These are phyloP conservation scores for Littorina saxatilis DNA, from an alignment of 1,140 invertebrate species.

Conservation along the genomic window DNA sequence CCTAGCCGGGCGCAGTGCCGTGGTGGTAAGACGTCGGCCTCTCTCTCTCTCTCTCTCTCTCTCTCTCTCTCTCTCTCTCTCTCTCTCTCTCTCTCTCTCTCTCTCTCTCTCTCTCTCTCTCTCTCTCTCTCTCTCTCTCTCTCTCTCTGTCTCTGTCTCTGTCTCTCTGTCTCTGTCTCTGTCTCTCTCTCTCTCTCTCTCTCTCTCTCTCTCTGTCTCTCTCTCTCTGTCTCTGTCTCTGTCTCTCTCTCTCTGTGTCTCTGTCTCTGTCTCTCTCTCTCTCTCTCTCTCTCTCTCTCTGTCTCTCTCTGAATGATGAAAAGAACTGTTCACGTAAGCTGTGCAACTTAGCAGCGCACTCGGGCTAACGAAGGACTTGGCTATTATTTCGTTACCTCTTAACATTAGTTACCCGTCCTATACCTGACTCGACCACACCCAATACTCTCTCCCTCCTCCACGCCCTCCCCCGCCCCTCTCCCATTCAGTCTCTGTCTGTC, in stretches of 20 bases:
- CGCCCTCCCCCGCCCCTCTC: too few species aligned
- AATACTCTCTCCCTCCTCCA: not conserved
- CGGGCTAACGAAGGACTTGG: not conserved
- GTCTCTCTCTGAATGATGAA: not conserved
- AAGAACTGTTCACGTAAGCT: not conserved
- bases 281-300: not conserved
- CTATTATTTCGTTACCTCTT: too few species aligned
- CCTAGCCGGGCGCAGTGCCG: too few species aligned
- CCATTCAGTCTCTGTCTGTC: too few species aligned
- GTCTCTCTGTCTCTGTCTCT: not conserved
- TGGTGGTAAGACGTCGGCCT: too few species aligned
- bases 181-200: not conserved
- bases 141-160: conserved; percentile 6
- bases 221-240: not conserved
- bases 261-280: not conserved
- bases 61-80: not conserved
- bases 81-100: conserved; percentile 11
- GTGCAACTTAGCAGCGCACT: not conserved
- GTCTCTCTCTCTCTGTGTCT: not conserved
- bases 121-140: conserved; percentile 11
- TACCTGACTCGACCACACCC: too few species aligned
- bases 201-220: not conserved
- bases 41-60: not conserved
- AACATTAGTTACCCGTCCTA: too few species aligned
- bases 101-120: not conserved